These are phyloP conservation scores for Pseudobourletiella spinata DNA, from an alignment of 1,140 invertebrate species.

Conservation along the genomic window DNA sequence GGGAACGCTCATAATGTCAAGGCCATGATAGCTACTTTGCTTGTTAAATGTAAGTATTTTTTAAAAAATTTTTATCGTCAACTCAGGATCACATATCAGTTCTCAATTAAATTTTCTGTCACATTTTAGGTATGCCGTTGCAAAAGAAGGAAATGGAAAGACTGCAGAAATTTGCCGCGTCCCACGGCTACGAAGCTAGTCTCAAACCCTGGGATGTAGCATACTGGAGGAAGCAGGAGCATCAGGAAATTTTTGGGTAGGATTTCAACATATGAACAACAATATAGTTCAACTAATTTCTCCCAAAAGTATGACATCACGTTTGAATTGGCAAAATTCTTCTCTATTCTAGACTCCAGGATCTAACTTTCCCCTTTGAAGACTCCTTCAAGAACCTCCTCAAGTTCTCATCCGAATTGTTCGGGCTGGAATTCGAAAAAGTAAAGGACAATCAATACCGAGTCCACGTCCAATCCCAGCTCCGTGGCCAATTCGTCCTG, in stretches of 20 bases:
- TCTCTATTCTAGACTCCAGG: constrained; percentile 1
- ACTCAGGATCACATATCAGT: too few relatives aligned
- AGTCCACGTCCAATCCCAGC: not conserved
- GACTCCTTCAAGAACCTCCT: not conserved
- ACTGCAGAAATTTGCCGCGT: constrained; percentile 63
- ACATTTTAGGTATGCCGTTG: constrained; percentile 50
- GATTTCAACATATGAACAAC: too few relatives aligned
- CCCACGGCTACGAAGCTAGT: constrained; percentile 58
- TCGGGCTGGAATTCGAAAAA: not conserved
- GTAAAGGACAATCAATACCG: not conserved
- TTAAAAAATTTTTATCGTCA: too few relatives aligned
- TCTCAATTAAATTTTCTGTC: too few relatives aligned
- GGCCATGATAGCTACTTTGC: constrained; percentile 58
- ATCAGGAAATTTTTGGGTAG: constrained; percentile 51
- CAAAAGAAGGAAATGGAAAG: constrained; percentile 65
- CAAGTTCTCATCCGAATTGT: not conserved
- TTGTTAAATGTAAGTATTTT: constrained; percentile 37
- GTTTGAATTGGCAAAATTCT: not conserved
- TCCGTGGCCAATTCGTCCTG: not conserved
- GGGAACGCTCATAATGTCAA: constrained; percentile 67
- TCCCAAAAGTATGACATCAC: not conserved
- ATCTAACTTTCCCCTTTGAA: not conserved
- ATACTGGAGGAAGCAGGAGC: constrained; percentile 67
- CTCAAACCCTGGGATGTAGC: constrained; percentile 75
- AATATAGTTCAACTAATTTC: too few relatives aligned